Conservation (phyloP, 1,140 invertebrate species). For the Drosophila virilis region DNA sequence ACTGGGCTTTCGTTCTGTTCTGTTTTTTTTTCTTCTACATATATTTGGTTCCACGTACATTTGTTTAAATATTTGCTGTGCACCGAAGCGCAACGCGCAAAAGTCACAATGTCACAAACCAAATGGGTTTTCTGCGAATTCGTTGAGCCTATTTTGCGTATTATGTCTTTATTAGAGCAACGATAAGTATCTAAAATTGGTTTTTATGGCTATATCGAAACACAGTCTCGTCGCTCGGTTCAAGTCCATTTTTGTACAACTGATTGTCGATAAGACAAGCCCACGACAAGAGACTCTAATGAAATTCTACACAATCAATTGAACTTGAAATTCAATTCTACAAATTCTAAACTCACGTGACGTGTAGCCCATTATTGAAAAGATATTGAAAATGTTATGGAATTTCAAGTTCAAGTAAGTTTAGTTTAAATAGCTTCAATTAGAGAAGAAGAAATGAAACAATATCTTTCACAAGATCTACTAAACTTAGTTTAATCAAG, state of each 20-base stretch:
- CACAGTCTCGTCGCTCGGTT: constrained; percentile 18
- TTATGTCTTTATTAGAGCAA: constrained; percentile 67
- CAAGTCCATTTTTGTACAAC: constrained; percentile 31
- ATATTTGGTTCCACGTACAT: not conserved
- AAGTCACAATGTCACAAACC: constrained; percentile 27
- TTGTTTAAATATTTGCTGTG: constrained; percentile 58
- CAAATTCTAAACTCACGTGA: constrained; percentile 11
- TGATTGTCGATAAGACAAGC: constrained; percentile 55
- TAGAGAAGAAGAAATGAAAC: too few species aligned
- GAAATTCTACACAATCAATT: constrained; percentile 21
- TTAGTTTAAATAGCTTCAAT: too few species aligned
- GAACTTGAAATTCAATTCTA: constrained; percentile 32
- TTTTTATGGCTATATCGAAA: constrained; percentile 6
- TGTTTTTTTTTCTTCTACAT: constrained; percentile 3
- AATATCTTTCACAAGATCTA: too few species aligned
- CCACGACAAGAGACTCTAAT: constrained; percentile 34
- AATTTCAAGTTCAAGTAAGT: not conserved
- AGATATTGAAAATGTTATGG: too few species aligned
- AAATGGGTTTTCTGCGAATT: constrained; percentile 51
- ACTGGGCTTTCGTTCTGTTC: constrained; percentile 4
- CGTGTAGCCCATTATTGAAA: not conserved
- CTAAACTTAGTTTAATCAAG: too few species aligned
- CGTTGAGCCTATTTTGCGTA: constrained; percentile 45
- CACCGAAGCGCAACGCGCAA: constrained; percentile 49
- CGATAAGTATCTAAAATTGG: constrained; percentile 61